Conservation (phyloP, 2,888 invertebrate species). For the Colostygia pectinataria region DNA sequence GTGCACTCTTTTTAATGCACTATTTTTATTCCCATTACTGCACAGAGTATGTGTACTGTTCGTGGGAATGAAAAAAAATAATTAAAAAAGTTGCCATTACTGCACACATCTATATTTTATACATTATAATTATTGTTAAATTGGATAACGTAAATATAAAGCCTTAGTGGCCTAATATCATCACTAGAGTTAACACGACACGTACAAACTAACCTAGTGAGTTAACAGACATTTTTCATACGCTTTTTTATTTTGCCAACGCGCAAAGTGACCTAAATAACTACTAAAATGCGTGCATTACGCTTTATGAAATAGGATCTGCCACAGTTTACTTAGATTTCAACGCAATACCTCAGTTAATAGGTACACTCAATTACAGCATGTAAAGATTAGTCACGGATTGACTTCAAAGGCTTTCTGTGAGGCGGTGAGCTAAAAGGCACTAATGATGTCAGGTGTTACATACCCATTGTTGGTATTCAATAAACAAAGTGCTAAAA, state of each 20-base stretch:
- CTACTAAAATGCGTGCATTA: not conserved
- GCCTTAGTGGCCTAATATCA: too few relatives aligned
- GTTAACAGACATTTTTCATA: too few relatives aligned
- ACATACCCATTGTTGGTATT: slow-evolving; percentile 61
- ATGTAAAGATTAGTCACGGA: slow-evolving; percentile 22
- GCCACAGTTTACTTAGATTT: not conserved
- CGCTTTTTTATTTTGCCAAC: not conserved
- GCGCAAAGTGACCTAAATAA: not conserved
- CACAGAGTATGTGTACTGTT: too few relatives aligned
- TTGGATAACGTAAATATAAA: too few relatives aligned
- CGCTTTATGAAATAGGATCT: slow-evolving; percentile 1
- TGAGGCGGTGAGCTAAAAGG: slow-evolving; percentile 56
- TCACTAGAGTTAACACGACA: too few relatives aligned
- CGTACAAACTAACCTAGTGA: too few relatives aligned
- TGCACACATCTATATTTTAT: too few relatives aligned
- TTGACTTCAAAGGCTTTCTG: slow-evolving; percentile 23
- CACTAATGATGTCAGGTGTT: slow-evolving; percentile 60
- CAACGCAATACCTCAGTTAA: slow-evolving; percentile 8
- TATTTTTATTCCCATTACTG: too few relatives aligned
- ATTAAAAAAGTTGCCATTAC: too few relatives aligned
- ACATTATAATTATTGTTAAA: too few relatives aligned
- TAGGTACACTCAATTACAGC: slow-evolving; percentile 21
- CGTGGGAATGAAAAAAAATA: too few relatives aligned
- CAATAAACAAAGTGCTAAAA: slow-evolving; percentile 63
- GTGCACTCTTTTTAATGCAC: too few relatives aligned